Base-by-base conservation (phyloP, 2,888 invertebrate genomes). In the Thereva unica region DNA sequence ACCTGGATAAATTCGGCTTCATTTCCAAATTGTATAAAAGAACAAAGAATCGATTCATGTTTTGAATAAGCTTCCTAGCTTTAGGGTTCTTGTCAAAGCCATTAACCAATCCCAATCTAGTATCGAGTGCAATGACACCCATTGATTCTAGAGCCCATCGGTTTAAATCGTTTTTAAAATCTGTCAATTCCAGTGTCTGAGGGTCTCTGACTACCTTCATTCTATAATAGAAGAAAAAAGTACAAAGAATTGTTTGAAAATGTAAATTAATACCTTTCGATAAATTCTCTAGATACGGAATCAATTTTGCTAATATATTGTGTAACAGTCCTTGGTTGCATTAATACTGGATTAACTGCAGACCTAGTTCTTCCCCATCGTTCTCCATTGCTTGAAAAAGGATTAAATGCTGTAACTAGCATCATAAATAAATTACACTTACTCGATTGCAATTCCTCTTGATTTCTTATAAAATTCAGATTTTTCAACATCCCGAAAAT, bases 281-380 rank as follows among this genome's bases (percentile, higher is more conserved):
- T 68, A 68, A 77, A 76, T 41, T 76, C 74, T 4, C 65, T 74
- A 44, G 84, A 82, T 35, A 85, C 83, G 68, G 82, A 80, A 37
- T 83, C 82, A 68, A 85, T 78, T 6, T 77, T 80, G 5, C 82
- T 78, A 5, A 80, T 76, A 68, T 85, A 85, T 0, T 83, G 74
- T 73, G 83, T 83, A 0, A 84, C 79, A 47, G 82, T 75, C 72
- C 85, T 85, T 0, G 87, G 86, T 72, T 86, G 84, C 78, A 89
- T 78, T 76, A 89, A 80, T 37, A 86, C 82, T 64, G 86, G 86
- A 75, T 89, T 88, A 0, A 87, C 86, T 70, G 84, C 85, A 1
- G 84, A 83, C n/a, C 89, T 82, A 66, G 88, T 83, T 50, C 85
- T 82, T 35, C 86, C 84, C 89, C 89, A 89, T 71, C 85, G 78